Evolutionary conservation across 30 jellyfish, hydroid and myxozoan genomes (phyloP).

Genomic region (Aurelia aurita): DNA sequence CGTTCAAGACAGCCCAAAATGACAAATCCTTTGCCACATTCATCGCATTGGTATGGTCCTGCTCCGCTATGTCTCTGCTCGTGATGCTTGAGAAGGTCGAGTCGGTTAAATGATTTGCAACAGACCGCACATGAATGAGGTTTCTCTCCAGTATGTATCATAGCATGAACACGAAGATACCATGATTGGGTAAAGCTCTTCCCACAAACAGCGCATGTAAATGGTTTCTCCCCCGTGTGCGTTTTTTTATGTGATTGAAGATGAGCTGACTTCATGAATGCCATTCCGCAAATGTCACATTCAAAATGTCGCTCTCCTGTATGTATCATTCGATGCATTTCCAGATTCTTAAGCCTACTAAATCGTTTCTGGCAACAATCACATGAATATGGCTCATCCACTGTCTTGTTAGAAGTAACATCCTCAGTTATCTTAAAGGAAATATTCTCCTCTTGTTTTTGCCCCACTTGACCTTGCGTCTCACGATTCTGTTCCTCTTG

Average conservation of each 20-base stretch:
- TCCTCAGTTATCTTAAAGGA: too few relatives aligned
- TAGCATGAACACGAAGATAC: neutral
- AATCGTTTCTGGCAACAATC: neutral
- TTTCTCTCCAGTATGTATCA: conserved; percentile 27
- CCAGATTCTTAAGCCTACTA: neutral
- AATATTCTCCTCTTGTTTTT: too few relatives aligned
- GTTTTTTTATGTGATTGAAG: neutral
- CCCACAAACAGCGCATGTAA: neutral
- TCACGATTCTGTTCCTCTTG: too few relatives aligned
- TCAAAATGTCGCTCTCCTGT: conserved; percentile 7
- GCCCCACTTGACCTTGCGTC: too few relatives aligned
- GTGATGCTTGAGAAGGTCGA: neutral
- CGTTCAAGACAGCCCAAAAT: neutral
- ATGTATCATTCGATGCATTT: conserved; percentile 1
- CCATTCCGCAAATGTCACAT: neutral
- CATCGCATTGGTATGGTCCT: conserved; percentile 16
- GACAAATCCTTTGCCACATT: neutral
- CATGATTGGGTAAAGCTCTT: neutral
- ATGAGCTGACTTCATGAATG: neutral
- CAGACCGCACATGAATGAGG: conserved; percentile 3
- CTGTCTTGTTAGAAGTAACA: too few relatives aligned
- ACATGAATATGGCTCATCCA: neutral
- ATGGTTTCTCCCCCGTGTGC: conserved; percentile 20
- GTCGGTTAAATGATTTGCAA: neutral
- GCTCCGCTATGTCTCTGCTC: conserved; percentile 16